Evolutionary conservation across 2,113 vertebrate species (phyloP).

Genomic region (Platichthys stellatus): DNA sequence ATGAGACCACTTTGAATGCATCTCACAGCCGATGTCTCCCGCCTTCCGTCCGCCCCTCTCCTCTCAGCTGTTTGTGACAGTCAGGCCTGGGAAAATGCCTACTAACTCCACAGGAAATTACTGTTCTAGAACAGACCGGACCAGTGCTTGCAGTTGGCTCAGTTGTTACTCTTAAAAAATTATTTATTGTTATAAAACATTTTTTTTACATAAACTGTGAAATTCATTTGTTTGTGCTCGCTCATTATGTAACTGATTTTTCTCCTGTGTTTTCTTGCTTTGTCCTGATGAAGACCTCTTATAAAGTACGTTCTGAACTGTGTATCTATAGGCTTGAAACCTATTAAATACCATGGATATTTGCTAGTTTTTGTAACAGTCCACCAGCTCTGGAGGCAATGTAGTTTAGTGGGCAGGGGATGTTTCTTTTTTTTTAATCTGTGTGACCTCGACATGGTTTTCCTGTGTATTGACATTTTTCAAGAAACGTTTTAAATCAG

Average conservation of each 20-base stretch:
- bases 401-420: no score
- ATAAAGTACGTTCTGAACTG: neutral
- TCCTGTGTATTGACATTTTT: no score
- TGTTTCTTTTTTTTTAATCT: no score
- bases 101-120: slow-evolving; percentile 63
- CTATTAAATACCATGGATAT: neutral
- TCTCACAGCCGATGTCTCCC: slow-evolving; percentile 41
- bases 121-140: slow-evolving; percentile 14
- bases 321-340: neutral
- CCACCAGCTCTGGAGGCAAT: no score
- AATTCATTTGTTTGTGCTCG: neutral
- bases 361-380: neutral
- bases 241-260: neutral
- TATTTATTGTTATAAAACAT: neutral
- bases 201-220: neutral
- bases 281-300: neutral
- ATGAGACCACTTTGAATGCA: slow-evolving; percentile 67
- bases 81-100: slow-evolving; percentile 65
- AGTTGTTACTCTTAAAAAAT: neutral
- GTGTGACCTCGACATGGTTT: no score
- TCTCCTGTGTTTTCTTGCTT: neutral
- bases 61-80: slow-evolving; percentile 57
- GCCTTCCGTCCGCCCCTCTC: slow-evolving; percentile 43
- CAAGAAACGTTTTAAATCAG: no score
- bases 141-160: slow-evolving; percentile 9